Base-by-base conservation (phyloP, 2,113 vertebrate species). In the Anhinga rufa region DNA sequence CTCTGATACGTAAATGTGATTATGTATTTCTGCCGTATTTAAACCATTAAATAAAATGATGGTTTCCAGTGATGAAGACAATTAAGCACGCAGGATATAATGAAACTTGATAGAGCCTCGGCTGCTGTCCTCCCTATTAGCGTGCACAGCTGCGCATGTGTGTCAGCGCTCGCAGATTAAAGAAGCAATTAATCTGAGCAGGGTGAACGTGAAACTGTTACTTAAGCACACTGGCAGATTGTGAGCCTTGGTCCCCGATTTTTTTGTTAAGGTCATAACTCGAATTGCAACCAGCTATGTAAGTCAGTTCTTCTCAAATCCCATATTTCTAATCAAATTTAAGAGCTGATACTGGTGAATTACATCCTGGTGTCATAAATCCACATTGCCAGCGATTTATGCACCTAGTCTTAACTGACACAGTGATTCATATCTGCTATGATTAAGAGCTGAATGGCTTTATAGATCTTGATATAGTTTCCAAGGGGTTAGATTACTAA, bases 121-220 rank as follows among this genome's bases (percentile, higher is more conserved):
- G 92, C 85, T 85, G 94, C 97, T 74, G 54, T 96, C 86, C 57
- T 95, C 80, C 55, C 65, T 86, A 95, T 97, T 97, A 97, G 95
- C 12, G 93, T 97, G 95, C 92, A 75, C 74, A 95, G 96, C 94
- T 90, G 92, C 58, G 71, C 74, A 57, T 49, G 86, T 86, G 90
- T 98, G 94, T 95, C 92, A 92, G 95, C 82, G 15, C 82, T 96
- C 38, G 38, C 95, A 95, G 92, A 97, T 97, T 97, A 97, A 97
- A 97, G 97, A 79, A 97, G 94, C 93, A 95, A 97, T 98, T 98
- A 97, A 95, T 95, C 82, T 95, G 80, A 97, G 94, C 92, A 94
- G 93, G 51, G 84, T 65, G 92, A 97, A 97, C 31, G 88, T 97
- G 97, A 97, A 94, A 70, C 90, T 95, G 44, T 90, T 97, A n/a